Evolutionary conservation across 2,797 vertebrate genomes (phyloP).

Genomic region (Petrocephalus schoutedeni): DNA sequence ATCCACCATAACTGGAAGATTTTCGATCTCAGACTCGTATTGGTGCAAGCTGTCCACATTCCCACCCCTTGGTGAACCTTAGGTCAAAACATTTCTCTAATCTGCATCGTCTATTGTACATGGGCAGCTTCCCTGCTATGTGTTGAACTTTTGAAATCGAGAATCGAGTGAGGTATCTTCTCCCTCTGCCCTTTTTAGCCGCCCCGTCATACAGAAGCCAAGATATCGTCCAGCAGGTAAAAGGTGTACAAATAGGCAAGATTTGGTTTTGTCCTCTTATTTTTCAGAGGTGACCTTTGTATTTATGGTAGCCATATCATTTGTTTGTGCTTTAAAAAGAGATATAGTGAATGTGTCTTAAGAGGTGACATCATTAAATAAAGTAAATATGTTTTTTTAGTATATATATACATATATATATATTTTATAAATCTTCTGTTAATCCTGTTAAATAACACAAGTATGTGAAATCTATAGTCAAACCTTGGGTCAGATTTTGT

Average conservation of each 20-base stretch:
- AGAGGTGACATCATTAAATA: neutral
- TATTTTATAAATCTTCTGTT: constrained; percentile 1
- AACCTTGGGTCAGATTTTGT: constrained; percentile 9
- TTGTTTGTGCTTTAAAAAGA: neutral
- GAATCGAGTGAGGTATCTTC: neutral
- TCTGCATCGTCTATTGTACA: neutral
- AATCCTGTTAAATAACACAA: neutral
- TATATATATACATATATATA: neutral
- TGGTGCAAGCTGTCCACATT: neutral
- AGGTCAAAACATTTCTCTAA: neutral
- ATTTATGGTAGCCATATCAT: neutral
- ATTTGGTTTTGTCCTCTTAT: neutral
- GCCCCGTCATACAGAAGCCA: neutral
- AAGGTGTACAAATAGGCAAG: neutral
- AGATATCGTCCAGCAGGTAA: neutral
- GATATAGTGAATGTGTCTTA: constrained; percentile 2
- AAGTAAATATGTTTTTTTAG: neutral
- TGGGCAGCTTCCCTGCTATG: neutral
- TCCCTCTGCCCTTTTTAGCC: neutral
- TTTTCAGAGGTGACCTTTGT: constrained; percentile 11
- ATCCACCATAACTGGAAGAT: neutral
- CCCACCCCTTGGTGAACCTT: neutral
- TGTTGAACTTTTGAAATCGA: neutral
- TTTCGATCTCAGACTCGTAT: neutral
- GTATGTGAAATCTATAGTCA: neutral